phyloP scores from a whole-genome alignment of 2,888 invertebrate genomes.

The Drosophila pegasa region DNA sequence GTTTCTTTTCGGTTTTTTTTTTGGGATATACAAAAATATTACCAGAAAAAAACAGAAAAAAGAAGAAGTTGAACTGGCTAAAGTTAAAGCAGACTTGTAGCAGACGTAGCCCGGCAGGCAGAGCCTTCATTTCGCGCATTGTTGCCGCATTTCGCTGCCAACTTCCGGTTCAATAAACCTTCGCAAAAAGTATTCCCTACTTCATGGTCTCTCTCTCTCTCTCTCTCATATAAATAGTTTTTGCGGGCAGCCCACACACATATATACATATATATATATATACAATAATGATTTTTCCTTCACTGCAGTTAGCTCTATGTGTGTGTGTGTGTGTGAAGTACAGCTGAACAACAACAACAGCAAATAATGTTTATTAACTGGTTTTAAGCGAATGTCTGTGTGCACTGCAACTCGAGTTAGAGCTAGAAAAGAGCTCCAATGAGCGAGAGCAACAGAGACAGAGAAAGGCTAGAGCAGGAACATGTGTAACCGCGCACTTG shows the following conservation, averaged over 20 bases:
- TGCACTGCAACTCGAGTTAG: slow-evolving; percentile 41
- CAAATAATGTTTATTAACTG: slow-evolving; percentile 73
- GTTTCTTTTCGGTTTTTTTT: slow-evolving; percentile 18
- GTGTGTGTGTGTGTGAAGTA: slow-evolving; percentile 30
- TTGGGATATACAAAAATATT: slow-evolving; percentile 1
- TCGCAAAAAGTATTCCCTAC: slow-evolving; percentile 63
- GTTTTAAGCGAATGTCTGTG: slow-evolving; percentile 37
- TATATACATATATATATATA: slow-evolving; percentile 35
- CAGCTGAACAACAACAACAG: slow-evolving; percentile 47
- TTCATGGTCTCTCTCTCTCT: background rate
- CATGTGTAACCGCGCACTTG: slow-evolving; percentile 42
- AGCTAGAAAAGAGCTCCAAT: background rate
- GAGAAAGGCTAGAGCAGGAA: background rate
- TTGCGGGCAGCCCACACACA: slow-evolving; percentile 12
- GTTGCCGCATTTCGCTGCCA: slow-evolving; percentile 74
- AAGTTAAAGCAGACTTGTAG: slow-evolving; percentile 47
- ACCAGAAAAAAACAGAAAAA: background rate
- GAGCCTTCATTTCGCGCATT: slow-evolving; percentile 48
- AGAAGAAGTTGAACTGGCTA: slow-evolving; percentile 22
- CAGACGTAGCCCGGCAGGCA: slow-evolving; percentile 25
- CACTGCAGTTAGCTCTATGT: slow-evolving; percentile 49
- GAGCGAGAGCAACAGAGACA: background rate
- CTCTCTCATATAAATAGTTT: slow-evolving; percentile 66
- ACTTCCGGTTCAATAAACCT: slow-evolving; percentile 78
- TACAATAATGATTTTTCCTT: slow-evolving; percentile 71